Percentiles rank a stretch among this genome's conserved stretches.
phyloP scores from a whole-genome alignment of 1,140 invertebrate genomes.

The Plectus sambesii region DNA sequence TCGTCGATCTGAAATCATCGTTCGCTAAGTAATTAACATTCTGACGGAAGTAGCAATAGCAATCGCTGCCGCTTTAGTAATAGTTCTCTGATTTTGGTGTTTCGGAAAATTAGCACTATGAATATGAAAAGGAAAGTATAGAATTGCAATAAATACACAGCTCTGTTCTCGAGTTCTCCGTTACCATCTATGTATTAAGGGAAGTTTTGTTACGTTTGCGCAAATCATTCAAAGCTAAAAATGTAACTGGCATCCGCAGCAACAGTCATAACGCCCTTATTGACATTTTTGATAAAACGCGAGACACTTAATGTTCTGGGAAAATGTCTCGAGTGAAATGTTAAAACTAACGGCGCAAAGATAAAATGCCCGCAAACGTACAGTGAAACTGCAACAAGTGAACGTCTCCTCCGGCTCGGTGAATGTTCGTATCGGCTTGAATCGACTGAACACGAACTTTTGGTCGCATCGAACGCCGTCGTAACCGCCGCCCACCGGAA shows the following conservation, averaged over 20 bases:
- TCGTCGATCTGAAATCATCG: constrained; percentile 61
- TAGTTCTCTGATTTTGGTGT: too few relatives aligned
- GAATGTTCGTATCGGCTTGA: constrained; percentile 72
- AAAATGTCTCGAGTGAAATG: too few relatives aligned
- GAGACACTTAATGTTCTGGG: too few relatives aligned
- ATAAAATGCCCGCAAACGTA: constrained; percentile 50
- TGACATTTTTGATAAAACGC: too few relatives aligned
- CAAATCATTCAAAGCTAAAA: too few relatives aligned
- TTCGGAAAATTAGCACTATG: constrained; percentile 1
- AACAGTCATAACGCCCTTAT: constrained; percentile 5
- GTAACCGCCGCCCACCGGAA: constrained; percentile 48
- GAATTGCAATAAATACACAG: constrained; percentile 19
- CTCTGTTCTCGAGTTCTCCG: background rate
- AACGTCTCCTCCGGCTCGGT: constrained; percentile 67
- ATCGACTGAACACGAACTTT: constrained; percentile 72
- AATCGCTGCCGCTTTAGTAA: constrained; percentile 18
- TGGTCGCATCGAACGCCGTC: constrained; percentile 58
- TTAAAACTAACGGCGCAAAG: too few relatives aligned
- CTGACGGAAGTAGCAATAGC: constrained; percentile 13
- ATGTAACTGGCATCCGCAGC: too few relatives aligned
- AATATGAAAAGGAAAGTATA: constrained; percentile 20
- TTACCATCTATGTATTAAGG: too few relatives aligned
- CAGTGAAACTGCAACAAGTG: constrained; percentile 66
- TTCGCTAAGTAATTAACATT: constrained; percentile 23
- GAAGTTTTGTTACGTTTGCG: too few relatives aligned